A percentile compares a stretch with the other conserved stretches of the same genome.
phyloP scores from a whole-genome alignment of 2,113 vertebrate genomes.

The Thomomys bottae region DNA sequence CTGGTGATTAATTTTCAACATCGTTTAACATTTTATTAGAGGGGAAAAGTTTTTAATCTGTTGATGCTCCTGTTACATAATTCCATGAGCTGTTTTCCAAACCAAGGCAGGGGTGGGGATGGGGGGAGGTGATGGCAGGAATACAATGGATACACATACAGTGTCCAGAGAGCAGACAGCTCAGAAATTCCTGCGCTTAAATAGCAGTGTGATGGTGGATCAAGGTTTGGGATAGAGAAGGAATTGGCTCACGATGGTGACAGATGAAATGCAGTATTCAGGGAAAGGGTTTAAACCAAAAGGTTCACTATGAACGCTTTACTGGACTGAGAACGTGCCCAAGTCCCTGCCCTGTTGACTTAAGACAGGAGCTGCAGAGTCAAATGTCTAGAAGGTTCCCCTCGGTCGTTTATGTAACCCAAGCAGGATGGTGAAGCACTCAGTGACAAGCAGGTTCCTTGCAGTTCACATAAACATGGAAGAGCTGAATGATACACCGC shows the following conservation, averaged over 20 bases:
- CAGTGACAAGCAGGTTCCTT: neutral
- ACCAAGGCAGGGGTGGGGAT: neutral
- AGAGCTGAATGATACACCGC: neutral
- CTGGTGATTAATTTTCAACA: constrained; percentile 79
- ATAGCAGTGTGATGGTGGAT: neutral
- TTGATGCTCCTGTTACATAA: constrained; percentile 41
- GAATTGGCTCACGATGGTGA: neutral
- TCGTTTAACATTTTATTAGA: constrained; percentile 78
- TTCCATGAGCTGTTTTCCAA: constrained; percentile 48
- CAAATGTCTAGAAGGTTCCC: accelerated
- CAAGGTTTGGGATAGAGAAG: neutral
- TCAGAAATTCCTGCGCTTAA: neutral
- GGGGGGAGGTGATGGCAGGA: neutral
- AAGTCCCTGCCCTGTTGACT: neutral
- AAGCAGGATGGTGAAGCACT: no score
- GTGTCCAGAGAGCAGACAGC: no score
- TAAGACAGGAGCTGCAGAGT: neutral
- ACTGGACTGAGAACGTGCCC: neutral
- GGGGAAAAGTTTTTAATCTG: constrained; percentile 69
- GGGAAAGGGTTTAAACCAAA: neutral
- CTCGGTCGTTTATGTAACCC: accelerated
- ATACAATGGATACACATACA: neutral
- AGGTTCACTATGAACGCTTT: no score
- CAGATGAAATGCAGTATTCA: neutral
- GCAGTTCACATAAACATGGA: neutral